Evolutionary conservation across 2,113 vertebrate species (phyloP), one percentile per base, ranked within the genome.

Genomic region (Chaetops frenatus): DNA sequence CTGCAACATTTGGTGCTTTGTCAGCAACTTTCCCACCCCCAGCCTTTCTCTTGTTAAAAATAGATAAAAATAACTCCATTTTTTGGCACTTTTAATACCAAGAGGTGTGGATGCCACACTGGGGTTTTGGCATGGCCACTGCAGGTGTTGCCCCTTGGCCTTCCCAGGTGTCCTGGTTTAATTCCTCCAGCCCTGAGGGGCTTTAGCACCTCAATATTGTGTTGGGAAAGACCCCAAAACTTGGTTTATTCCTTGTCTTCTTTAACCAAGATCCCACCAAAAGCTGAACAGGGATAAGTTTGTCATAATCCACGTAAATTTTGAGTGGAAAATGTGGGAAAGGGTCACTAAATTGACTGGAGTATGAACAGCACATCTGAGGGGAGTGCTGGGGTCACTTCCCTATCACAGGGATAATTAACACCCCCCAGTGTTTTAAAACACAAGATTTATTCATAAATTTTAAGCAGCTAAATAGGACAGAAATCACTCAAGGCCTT

Each of bases 261-360:
- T 54, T 45, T 6, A 82, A 24, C 27, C 48, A 51, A 72, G 21
- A 15, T 12, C 33, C 50, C 44, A 4, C 11, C 15, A 47, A 38
- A 48, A 64, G 9, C 16, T 7, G 12, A 31, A 29, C 13, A 10
- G 40, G 66, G 18, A 2, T 1, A 48, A 61, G 2, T 3, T 14
- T 2, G 13, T 12, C 9, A 5, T 12, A 28, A 42, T 11, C 64
- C 25, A 29, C 0, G 0, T 10, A 16, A 15, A 35, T 31, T 35
- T 10, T 4, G 42, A 53, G 36, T 27, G 47, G 14, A 29, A 60
- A 58, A 88, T 29, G 70, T 42, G 29, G 31, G 56, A 16, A 70
- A 78, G 12, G 23, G 33, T 12, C 12, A 47, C 10, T 18, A 33
- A 19, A 66, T 28, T 21, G 45, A 14, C 4, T 35, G 31, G 36